Percentiles rank a stretch among this genome's conserved stretches.
Evolutionary conservation across 2,888 invertebrate genomes (phyloP).

Genomic region (Argyresthia goedartella): DNA sequence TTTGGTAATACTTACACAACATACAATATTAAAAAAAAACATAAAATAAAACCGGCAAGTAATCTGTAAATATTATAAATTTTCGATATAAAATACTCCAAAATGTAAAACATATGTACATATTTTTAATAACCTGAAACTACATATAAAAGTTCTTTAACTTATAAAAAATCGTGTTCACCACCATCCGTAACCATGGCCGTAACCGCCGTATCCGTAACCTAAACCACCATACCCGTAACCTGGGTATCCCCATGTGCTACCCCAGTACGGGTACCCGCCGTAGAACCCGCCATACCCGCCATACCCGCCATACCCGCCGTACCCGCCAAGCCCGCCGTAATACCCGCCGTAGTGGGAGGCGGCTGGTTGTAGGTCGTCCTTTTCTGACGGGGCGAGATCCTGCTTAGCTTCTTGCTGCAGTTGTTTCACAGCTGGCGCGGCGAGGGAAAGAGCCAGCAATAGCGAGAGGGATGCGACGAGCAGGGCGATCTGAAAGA

Average conservation of each 20-base stretch:
- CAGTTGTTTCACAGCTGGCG: conserved; percentile 30
- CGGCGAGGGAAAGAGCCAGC: conserved; percentile 31
- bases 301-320: conserved; percentile 19
- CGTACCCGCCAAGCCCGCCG: conserved; percentile 16
- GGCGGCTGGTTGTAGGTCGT: conserved; percentile 53
- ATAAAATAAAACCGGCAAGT: not conserved
- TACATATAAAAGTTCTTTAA: not conserved
- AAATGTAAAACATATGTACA: not conserved
- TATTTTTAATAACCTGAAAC: not conserved
- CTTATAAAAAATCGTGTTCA: too few relatives aligned
- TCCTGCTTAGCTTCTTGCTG: conserved; percentile 4
- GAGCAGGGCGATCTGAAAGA: conserved; percentile 33
- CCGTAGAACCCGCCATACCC: conserved; percentile 22
- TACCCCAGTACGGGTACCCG: conserved; percentile 12
- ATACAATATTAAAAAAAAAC: too few relatives aligned
- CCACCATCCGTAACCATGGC: conserved; percentile 16
- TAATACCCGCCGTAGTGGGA: conserved; percentile 43
- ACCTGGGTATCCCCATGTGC: conserved; percentile 9
- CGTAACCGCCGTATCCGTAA: conserved; percentile 22
- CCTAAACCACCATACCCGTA: conserved; percentile 18
- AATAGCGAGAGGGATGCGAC: conserved; percentile 29
- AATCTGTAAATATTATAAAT: not conserved
- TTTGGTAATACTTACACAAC: too few relatives aligned
- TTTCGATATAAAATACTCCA: not conserved
- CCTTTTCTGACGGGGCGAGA: conserved; percentile 25